Evolutionary conservation across 2,797 vertebrate genomes (phyloP), one percentile per base, ranked within the genome.

Genomic region (Coregonus sp.): DNA sequence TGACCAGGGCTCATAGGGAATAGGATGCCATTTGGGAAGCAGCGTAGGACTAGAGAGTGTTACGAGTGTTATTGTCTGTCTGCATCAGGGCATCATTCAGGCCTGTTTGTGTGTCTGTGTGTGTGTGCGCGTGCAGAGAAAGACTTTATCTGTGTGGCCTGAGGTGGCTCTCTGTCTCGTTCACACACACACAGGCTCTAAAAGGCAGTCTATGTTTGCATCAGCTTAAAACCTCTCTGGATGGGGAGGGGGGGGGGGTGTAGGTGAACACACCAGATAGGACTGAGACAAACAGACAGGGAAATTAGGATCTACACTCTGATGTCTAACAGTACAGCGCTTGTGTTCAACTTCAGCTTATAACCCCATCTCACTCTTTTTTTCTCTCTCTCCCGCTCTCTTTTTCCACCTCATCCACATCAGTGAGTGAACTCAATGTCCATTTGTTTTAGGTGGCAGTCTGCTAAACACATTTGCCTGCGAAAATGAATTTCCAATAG

Each of bases 401-500:
- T 59, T 63, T 65, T 51, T 35, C 31, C 15, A 70, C 86, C 83
- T 81, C 80, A 84, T 84, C 86, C 75, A n/a, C 78, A 72, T 86
- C 79, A 56, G 81, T 79, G 85, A 89, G 80, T 89, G 88, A 92
- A 90, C 87, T 88, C 84, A 82, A 84, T 89, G 88, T 89, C 82
- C 81, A 74, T 75, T 75, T 89, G 86, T 82, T 88, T 86, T 88
- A 83, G 87, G 78, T 70, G 52, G 79, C 79, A 5, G 83, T 86
- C 86, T 89, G 90, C 81, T 84, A 90, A 90, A 91, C 78, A 83
- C 84, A 92, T 92, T 92, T 91, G 85, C 87, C 82, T 82, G 86
- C 78, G 81, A 85, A 85, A 89, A 82, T 37, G 31, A 84, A 84
- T 90, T 88, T 89, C 87, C 86, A 88, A 78, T 56, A 74, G 75